phyloP scores from a whole-genome alignment of 2,797 vertebrate species.

The Lepidocolaptes lacrymiger region DNA sequence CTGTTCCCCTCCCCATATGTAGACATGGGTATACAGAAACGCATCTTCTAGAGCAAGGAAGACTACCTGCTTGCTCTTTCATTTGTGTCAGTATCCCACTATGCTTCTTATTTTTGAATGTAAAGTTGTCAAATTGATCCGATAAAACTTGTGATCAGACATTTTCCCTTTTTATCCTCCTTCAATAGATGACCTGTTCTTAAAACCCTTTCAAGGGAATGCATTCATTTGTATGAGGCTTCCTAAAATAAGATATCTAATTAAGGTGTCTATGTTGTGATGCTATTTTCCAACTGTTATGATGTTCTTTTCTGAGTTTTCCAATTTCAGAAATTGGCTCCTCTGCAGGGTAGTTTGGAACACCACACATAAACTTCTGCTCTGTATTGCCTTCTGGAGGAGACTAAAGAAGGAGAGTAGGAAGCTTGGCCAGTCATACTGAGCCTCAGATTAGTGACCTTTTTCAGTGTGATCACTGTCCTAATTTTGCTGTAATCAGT shows the following conservation, averaged over 20 bases:
- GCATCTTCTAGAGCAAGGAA: background rate
- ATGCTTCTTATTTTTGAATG: background rate
- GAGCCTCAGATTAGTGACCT: background rate
- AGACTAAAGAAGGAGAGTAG: background rate
- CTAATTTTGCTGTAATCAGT: background rate
- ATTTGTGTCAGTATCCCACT: background rate
- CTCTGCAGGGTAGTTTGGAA: background rate
- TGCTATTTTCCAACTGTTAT: background rate
- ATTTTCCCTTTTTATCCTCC: background rate
- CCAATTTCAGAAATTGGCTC: background rate
- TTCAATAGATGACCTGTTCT: background rate
- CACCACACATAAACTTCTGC: background rate
- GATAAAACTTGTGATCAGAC: background rate
- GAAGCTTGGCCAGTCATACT: background rate
- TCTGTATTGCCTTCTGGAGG: background rate
- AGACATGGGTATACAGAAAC: background rate
- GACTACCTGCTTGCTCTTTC: background rate
- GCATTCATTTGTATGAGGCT: background rate
- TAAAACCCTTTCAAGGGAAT: background rate
- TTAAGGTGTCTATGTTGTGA: background rate
- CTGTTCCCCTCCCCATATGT: background rate
- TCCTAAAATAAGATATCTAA: background rate
- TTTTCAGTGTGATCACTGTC: background rate
- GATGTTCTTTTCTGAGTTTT: background rate
- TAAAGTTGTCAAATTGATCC: background rate